Percentiles rank a stretch among this genome's conserved stretches.
Conservation (phyloP, 1,140 invertebrate species). For the Metopolophium dirhodum region DNA sequence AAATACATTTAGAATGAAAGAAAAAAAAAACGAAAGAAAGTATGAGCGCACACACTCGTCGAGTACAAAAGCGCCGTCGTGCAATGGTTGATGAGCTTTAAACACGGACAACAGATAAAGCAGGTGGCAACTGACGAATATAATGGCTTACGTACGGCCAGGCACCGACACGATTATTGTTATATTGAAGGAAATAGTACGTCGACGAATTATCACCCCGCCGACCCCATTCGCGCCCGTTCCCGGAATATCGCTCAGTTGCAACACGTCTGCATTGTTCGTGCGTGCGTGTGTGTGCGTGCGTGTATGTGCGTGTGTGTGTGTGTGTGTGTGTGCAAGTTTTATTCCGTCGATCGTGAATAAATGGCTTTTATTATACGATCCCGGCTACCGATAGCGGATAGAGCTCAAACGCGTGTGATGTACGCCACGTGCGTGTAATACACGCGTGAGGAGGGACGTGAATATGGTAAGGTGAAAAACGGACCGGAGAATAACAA, state of each 20-base stretch:
- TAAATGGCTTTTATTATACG: not conserved
- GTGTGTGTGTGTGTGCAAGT: not conserved
- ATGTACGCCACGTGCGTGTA: not conserved
- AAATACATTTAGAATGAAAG: not conserved
- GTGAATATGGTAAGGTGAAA: too few relatives aligned
- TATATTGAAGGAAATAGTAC: constrained; percentile 26
- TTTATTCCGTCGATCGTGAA: not conserved
- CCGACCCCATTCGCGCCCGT: not conserved
- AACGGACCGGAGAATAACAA: too few relatives aligned
- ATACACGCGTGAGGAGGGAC: not conserved
- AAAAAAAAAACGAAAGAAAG: not conserved
- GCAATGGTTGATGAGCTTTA: constrained; percentile 40
- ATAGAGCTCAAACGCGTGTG: not conserved
- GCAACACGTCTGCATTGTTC: not conserved
- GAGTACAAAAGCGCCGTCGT: not conserved
- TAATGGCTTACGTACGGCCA: constrained; percentile 47
- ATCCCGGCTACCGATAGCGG: not conserved
- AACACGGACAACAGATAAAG: constrained; percentile 53
- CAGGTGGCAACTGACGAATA: constrained; percentile 41
- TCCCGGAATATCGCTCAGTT: not conserved
- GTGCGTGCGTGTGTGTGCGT: not conserved
- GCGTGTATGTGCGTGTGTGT: not conserved
- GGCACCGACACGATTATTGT: constrained; percentile 50
- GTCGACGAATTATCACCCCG: not conserved
- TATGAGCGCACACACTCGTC: not conserved